Evolutionary conservation across 2,113 vertebrate genomes (phyloP).

Genomic region (Rhizomys pruinosus): DNA sequence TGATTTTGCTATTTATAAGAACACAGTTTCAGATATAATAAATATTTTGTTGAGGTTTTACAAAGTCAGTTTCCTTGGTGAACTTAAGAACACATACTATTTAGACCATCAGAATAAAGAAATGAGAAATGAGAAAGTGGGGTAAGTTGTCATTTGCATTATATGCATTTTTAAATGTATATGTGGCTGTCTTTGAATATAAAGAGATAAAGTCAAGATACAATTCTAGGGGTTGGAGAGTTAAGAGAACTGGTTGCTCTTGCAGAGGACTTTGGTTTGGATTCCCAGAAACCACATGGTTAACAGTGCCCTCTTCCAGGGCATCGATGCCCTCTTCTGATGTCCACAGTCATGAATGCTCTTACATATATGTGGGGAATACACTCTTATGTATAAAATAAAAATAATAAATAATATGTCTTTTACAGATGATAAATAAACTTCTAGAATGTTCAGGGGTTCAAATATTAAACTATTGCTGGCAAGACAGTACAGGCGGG

Average conservation of each 20-base stretch:
- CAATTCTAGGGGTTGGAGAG: background rate
- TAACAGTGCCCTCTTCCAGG: too few species aligned
- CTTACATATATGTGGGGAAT: too few species aligned
- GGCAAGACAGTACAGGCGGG: background rate
- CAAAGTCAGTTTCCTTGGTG: background rate
- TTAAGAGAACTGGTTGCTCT: too few species aligned
- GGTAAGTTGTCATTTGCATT: background rate
- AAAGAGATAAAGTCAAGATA: background rate
- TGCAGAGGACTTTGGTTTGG: too few species aligned
- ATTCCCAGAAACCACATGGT: too few species aligned
- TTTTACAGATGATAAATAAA: background rate
- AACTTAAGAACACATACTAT: background rate
- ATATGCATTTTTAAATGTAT: background rate
- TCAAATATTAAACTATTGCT: background rate
- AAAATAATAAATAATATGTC: too few species aligned
- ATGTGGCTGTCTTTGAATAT: background rate
- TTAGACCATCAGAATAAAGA: background rate
- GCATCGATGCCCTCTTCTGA: too few species aligned
- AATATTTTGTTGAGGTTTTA: slow-evolving; percentile 17
- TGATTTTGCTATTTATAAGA: slow-evolving; percentile 50
- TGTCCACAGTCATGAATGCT: too few species aligned
- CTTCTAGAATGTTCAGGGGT: background rate
- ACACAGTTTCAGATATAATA: background rate
- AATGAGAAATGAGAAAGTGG: background rate
- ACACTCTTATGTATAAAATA: too few species aligned